Conservation (phyloP, 2,797 vertebrate species). For the Vipera latastei region DNA sequence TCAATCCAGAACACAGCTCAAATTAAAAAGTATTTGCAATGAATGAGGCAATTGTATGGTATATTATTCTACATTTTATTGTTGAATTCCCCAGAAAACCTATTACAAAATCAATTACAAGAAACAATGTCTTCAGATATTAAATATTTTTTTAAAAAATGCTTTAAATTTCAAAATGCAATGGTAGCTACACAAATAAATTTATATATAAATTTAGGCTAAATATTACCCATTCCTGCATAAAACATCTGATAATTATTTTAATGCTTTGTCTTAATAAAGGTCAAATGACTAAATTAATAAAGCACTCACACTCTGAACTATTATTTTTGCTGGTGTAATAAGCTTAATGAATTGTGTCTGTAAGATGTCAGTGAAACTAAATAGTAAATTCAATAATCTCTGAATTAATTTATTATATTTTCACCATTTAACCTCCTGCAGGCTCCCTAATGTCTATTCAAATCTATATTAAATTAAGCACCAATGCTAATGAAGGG, state of each 20-base stretch:
- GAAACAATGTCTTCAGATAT: constrained; percentile 2
- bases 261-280: constrained; percentile 53
- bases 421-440: constrained; percentile 85
- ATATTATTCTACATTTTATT: constrained; percentile 5
- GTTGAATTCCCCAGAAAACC: not conserved
- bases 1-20: not conserved
- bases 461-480: constrained; percentile 87
- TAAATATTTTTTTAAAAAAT: not conserved
- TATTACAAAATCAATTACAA: not conserved
- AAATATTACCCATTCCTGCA: constrained; percentile 26
- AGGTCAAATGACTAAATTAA: constrained; percentile 58
- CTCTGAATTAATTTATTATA: constrained; percentile 78
- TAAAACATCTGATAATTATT: constrained; percentile 41
- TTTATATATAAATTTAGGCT: constrained; percentile 29
- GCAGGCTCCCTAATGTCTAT: constrained; percentile 84
- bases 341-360: constrained; percentile 75
- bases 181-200: constrained; percentile 37
- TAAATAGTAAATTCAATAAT: constrained; percentile 83
- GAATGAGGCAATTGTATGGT: not conserved
- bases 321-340: constrained; percentile 66
- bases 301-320: constrained; percentile 60
- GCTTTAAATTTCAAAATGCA: constrained; percentile 12
- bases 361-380: constrained; percentile 79
- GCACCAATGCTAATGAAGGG: constrained; percentile 83
- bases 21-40: not conserved